phyloP scores from a whole-genome alignment of 2,888 invertebrate species.

The Griposia aprilina region DNA sequence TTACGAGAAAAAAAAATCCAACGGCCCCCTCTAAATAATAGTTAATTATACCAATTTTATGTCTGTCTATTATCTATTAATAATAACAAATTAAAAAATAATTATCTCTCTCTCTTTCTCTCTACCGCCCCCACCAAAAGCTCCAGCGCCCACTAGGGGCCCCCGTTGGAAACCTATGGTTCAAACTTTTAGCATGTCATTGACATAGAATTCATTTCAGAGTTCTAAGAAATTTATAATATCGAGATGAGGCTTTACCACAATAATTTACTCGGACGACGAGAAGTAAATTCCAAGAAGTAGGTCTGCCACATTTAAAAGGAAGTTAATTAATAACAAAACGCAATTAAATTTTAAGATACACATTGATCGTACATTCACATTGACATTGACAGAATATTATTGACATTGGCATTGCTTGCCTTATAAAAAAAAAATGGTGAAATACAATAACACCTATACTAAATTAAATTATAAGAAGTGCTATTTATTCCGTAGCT shows the following conservation, averaged over 20 bases:
- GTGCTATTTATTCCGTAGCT: neutral
- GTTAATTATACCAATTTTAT: too few relatives aligned
- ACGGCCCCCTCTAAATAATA: too few relatives aligned
- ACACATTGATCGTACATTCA: neutral
- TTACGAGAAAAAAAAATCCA: too few relatives aligned
- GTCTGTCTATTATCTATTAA: too few relatives aligned
- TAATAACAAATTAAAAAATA: too few relatives aligned
- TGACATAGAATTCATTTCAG: neutral
- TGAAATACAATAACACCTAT: neutral
- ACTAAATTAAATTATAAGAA: neutral
- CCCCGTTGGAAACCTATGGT: too few relatives aligned
- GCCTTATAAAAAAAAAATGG: neutral
- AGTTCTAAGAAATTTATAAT: slow-evolving; percentile 3
- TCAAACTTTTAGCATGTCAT: neutral
- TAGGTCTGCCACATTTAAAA: neutral
- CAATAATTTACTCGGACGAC: neutral
- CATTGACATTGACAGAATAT: neutral
- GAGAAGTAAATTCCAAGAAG: neutral
- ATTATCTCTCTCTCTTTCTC: too few relatives aligned
- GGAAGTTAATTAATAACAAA: neutral
- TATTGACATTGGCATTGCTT: neutral
- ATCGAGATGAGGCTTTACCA: neutral
- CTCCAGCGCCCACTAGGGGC: too few relatives aligned
- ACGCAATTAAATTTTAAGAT: neutral
- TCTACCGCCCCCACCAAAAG: too few relatives aligned